Base-by-base conservation (phyloP, 1,140 invertebrate genomes). In the Chrysoperla carnea region DNA sequence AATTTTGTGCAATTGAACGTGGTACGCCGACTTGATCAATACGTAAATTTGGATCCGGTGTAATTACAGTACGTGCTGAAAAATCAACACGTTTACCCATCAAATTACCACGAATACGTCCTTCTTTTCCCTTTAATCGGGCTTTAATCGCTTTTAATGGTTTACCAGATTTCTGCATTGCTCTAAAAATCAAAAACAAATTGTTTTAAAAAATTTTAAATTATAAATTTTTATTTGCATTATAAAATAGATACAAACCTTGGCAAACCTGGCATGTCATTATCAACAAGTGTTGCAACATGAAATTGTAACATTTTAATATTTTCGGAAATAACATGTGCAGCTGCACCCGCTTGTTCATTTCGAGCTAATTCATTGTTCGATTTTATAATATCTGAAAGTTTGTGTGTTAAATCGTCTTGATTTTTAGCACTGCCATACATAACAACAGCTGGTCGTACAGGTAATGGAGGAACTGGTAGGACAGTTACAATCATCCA, bases 11-110 rank as follows among this genome's bases (percentile, higher is more conserved):
- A 55, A 99, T 98, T 29, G 90, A 93, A 43, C 93, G 70, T 0
- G 96, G 96, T 1, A 99, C 93, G 38, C 96, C 96, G 35, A 99
- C 94, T 71, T 96, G 95, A 65, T 99, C 92, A 56, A 99, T 97
- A 45, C 90, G 74, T 29, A 99, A 67, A 68, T 99, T 99, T 0
- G 96, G 96, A 77, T 99, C 96, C 0, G 96, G 94, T 7, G 95
- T 99, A 57, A 99, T 99, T 48, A 99, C 96, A 56, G 95, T 99
- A 63, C 96, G 79, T 6, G 93, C 96, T 0, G 94, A 99, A 57
- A 99, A 99, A 55, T 99, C 96, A 0, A 99, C 96, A 70, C 96
- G 89, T 62, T 99, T 99, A 44, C 96, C 96, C 95, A 99, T 99
- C 50, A 99, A 73, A 60, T 99, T 99, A 53, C 95, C 95, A 64